These are phyloP conservation scores for Tribolium freemani DNA, from an alignment of 2,888 invertebrate species.

Conservation along the genomic window DNA sequence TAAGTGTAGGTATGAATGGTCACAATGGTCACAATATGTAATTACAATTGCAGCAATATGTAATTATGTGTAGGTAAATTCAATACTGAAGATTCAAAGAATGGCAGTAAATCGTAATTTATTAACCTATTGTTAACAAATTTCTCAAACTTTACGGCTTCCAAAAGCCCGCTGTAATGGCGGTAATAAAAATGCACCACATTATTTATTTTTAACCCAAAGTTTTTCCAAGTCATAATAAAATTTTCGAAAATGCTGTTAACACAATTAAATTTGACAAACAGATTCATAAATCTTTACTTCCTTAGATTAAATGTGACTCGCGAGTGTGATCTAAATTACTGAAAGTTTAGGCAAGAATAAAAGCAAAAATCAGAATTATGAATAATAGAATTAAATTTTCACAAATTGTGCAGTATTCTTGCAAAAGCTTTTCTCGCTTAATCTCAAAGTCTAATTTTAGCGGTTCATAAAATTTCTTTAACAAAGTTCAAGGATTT, in stretches of 20 bases:
- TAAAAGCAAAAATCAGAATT: not conserved
- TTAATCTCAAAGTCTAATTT: conserved; percentile 39
- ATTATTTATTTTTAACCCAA: not conserved
- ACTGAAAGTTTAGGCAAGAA: not conserved
- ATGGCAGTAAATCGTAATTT: not conserved
- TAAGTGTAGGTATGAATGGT: no score
- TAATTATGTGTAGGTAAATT: not conserved
- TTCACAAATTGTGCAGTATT: not conserved
- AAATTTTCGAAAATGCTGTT: not conserved
- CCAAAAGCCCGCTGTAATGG: not conserved
- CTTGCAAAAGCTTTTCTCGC: conserved; percentile 28
- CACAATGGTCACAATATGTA: no score
- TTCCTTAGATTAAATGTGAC: not conserved
- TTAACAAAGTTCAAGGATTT: conserved; percentile 48
- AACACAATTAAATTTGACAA: not conserved
- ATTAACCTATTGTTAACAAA: not conserved
- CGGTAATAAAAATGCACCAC: not conserved
- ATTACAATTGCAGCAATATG: no score
- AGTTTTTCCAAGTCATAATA: not conserved
- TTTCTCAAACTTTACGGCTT: not conserved
- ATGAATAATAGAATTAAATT: not conserved
- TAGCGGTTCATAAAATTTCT: conserved; percentile 39
- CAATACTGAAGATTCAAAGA: not conserved
- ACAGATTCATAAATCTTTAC: not conserved
- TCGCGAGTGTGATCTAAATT: not conserved